phyloP scores from a whole-genome alignment of 2,797 vertebrate species.

The Acrossocheilus fasciatus region DNA sequence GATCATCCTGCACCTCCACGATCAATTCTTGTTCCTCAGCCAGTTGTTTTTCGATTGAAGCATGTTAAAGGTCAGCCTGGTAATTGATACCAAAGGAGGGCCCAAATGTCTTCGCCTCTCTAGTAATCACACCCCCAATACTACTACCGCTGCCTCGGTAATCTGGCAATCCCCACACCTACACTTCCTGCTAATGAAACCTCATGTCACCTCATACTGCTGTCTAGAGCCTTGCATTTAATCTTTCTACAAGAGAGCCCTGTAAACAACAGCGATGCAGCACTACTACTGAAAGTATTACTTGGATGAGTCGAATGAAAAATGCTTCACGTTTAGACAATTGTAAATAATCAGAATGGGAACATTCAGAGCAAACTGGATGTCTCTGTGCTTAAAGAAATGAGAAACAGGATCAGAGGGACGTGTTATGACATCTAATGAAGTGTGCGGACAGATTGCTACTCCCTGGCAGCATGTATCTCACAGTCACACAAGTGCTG shows the following conservation, averaged over 20 bases:
- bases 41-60: constrained; percentile 32
- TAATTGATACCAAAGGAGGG: constrained; percentile 31
- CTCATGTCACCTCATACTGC: constrained; percentile 5
- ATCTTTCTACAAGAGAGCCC: neutral
- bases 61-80: constrained; percentile 42
- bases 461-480: neutral
- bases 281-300: neutral
- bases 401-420: neutral
- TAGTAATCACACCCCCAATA: constrained; percentile 25
- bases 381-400: neutral
- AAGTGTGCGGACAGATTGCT: neutral
- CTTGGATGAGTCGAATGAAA: neutral
- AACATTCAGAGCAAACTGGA: neutral
- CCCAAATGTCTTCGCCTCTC: constrained; percentile 16
- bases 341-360: neutral
- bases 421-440: constrained; percentile 1
- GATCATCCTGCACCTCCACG: neutral
- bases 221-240: constrained; percentile 3
- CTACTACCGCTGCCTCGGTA: neutral
- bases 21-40: constrained; percentile 21
- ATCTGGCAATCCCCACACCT: constrained; percentile 26
- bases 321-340: neutral
- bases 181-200: constrained; percentile 42
- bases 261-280: neutral
- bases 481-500: neutral